phyloP scores from a whole-genome alignment of 2,888 invertebrate species.

The Cetonia aurata region DNA sequence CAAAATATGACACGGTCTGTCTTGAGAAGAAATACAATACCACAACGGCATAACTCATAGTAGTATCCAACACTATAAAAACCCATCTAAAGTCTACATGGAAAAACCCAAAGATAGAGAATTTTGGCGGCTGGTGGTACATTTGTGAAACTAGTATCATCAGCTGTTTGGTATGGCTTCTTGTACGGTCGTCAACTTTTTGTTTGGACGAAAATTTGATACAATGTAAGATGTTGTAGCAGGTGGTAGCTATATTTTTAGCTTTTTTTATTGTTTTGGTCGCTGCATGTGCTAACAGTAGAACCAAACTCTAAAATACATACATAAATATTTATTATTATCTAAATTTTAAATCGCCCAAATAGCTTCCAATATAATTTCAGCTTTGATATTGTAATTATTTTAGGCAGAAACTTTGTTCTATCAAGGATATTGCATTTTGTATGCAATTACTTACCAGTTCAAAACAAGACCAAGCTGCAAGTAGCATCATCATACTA shows the following conservation, averaged over 20 bases:
- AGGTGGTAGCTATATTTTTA: background rate
- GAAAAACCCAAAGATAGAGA: constrained; percentile 12
- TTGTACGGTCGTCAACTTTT: background rate
- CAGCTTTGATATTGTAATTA: background rate
- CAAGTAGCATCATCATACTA: background rate
- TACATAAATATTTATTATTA: background rate
- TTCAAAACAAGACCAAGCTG: background rate
- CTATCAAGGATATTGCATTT: too few species aligned
- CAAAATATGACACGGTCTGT: too few species aligned
- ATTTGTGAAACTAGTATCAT: background rate
- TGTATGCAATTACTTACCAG: constrained; percentile 4
- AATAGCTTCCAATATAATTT: too few species aligned
- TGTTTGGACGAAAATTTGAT: background rate
- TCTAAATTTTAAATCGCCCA: too few species aligned
- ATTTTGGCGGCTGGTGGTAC: background rate
- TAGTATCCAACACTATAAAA: constrained; percentile 9
- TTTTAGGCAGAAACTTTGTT: background rate
- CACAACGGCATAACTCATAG: constrained; percentile 6
- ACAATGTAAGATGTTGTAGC: constrained; percentile 6
- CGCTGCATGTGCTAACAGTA: background rate
- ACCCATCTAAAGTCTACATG: constrained; percentile 8
- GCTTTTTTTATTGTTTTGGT: background rate
- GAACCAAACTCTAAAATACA: constrained; percentile 4
- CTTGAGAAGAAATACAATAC: background rate
- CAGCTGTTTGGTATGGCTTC: background rate